Evolutionary conservation across 2,113 vertebrate species (phyloP), one percentile per base, ranked within the genome.

Genomic region (Osmerus eperlanus): DNA sequence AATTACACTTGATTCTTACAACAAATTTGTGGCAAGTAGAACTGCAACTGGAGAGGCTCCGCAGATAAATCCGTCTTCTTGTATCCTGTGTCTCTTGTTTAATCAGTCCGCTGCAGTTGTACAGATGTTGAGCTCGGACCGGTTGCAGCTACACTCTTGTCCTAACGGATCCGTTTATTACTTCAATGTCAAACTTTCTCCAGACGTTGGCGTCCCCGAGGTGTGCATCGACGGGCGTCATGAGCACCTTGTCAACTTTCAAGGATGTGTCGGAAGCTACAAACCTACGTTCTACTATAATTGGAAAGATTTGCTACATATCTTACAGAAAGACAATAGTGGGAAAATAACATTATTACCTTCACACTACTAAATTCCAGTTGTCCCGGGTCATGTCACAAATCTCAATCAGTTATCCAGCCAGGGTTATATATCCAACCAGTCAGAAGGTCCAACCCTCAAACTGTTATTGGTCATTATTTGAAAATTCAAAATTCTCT

Each of bases 211-310:
- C 4, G 2, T 65, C 0, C 14, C 29, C 1, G 62, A 65, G 62
- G 62, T 65, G 62, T 16, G 62, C 62, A 65, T 65, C 16, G 62
- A 65, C 16, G 13, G 2, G 12, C 18, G 32, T 36, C 62, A 29
- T 18, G 28, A 21, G 9, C 32, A 65, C 15, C 28, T 65, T 65
- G 29, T 65, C 25, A 36, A 65, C 62, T 65, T 65, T 32, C 28
- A 65, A 65, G 29, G 12, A 25, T 65, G 16, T 0, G 62, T 65
- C 25, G 62, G 62, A 29, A 65, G 62, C 4, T 65, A 65, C 62
- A 29, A 32, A 28, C 62, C 62, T 15, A 41, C 62, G 1, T 65
- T 65, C 29, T 65, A 65, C 28, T 65, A 65, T 28, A 65, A 65
- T 18, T 65, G 62, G 62, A 65, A 28, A 28, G 62, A 65, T 6